phyloP scores from a whole-genome alignment of 2,888 invertebrate species.

The Bombylius major region DNA sequence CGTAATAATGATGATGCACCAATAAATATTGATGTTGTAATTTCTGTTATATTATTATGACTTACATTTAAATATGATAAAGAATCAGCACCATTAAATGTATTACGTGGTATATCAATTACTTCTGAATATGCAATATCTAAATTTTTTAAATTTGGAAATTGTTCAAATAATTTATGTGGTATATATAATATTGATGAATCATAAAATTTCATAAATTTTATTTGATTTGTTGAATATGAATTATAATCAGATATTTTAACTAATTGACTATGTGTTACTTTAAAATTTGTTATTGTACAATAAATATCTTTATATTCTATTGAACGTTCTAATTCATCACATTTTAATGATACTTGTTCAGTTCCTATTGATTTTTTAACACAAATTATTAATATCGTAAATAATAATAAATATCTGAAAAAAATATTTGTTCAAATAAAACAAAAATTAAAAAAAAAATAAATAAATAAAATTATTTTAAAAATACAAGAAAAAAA shows the following conservation, averaged over 20 bases:
- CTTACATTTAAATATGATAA: constrained; percentile 28
- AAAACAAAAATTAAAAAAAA: not conserved
- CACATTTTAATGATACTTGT: constrained; percentile 31
- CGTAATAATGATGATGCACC: constrained; percentile 29
- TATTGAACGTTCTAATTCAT: constrained; percentile 33
- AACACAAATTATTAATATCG: not conserved
- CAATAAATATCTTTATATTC: constrained; percentile 26
- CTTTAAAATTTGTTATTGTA: constrained; percentile 30
- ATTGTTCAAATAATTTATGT: constrained; percentile 31
- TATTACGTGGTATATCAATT: constrained; percentile 29
- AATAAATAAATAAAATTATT: not conserved
- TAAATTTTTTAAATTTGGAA: constrained; percentile 26
- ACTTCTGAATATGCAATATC: constrained; percentile 32
- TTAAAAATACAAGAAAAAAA: not conserved
- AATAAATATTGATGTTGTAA: constrained; percentile 31
- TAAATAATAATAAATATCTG: not conserved
- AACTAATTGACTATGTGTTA: constrained; percentile 32
- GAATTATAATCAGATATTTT: constrained; percentile 24
- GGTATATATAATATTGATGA: constrained; percentile 31
- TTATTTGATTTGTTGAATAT: constrained; percentile 24
- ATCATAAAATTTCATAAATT: constrained; percentile 35
- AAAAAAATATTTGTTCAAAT: not conserved
- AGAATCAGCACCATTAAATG: constrained; percentile 29
- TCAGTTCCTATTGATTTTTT: constrained; percentile 15
- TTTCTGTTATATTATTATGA: constrained; percentile 29